Base-by-base conservation (phyloP, 2,797 vertebrate species). In the Enteromius unitaeniatus region DNA sequence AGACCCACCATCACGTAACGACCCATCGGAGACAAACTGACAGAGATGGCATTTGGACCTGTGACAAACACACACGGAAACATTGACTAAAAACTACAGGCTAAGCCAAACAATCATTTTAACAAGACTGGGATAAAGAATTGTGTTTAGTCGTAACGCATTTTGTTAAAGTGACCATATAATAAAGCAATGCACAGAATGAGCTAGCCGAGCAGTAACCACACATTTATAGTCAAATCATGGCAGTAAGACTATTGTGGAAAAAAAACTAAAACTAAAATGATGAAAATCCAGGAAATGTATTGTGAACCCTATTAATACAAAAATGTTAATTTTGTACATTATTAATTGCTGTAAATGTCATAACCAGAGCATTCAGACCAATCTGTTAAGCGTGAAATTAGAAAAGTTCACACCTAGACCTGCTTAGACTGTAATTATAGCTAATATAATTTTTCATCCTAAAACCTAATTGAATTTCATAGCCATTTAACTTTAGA, bases 31-130 rank as follows among this genome's bases (percentile, higher is more conserved):
- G 98, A 99, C 88, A 99, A 88, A 91, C 97, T 99, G 80, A 99
- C 98, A 0, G 98, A 99, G 93, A 99, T 99, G 47, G 98, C 98
- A 68, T 99, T 99, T 5, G 97, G 98, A 92, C 98, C 98, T 99
- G 78, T 62, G 74, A 70, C 26, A 62, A 83, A 83, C 4, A 49
- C 23, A 67, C 58, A 34, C 21, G 28, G 2, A 49, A 17, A 67
- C 28, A 17, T 6, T 6, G 14, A 77, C 9, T 45, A 15, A 49
- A 34, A 49, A 47, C 6, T 47, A 28, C 5, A 55, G 11, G 19
- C 49, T 74, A 21, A 34, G 23, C 15, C n/a, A 47, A 64, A 13
- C n/a, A n/a, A 37, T n/a, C 10, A 31, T 51, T 53, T 74, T 10
- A 53, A 53, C 28, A 34, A 53, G 9, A 74, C 9, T 47, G 14